Conservation (phyloP, 2,113 vertebrate species). For the Coturnix japonica region DNA sequence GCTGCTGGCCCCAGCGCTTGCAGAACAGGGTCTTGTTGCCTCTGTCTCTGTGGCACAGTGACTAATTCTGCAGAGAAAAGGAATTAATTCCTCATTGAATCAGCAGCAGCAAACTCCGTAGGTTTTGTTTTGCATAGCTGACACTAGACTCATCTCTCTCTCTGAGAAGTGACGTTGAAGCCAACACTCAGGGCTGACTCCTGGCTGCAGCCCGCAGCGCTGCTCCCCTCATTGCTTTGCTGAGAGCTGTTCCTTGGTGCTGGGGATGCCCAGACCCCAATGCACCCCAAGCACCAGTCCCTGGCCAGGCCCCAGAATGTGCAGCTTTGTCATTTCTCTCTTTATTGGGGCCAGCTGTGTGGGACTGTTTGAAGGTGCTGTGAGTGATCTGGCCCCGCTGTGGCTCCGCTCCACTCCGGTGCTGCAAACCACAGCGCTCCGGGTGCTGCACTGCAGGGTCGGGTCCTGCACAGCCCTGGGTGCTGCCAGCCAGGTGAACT, state of each 20-base stretch:
- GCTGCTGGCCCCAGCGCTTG: accelerated
- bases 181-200: background rate
- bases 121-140: conserved; percentile 22
- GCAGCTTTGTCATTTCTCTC: background rate
- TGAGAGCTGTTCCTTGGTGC: background rate
- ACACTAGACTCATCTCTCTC: background rate
- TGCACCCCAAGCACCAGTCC: background rate
- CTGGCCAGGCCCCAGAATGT: background rate
- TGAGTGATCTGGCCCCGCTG: conserved; percentile 67
- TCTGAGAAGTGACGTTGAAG: conserved; percentile 35
- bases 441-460: background rate
- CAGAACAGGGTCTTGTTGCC: background rate
- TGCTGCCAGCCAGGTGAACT: background rate
- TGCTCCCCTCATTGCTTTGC: background rate
- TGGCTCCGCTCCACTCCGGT: conserved; percentile 3
- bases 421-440: conserved; percentile 70
- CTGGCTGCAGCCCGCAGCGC: background rate
- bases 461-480: background rate
- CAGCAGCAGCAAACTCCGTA: conserved; percentile 13
- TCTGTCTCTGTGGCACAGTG: background rate
- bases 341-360: conserved; percentile 34
- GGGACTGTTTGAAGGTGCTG: conserved; percentile 68
- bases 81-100: conserved; percentile 50
- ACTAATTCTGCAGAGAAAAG: conserved; percentile 47
- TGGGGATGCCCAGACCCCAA: background rate